phyloP scores from a whole-genome alignment of 1,140 invertebrate genomes.

The Mesaphorura yosii region DNA sequence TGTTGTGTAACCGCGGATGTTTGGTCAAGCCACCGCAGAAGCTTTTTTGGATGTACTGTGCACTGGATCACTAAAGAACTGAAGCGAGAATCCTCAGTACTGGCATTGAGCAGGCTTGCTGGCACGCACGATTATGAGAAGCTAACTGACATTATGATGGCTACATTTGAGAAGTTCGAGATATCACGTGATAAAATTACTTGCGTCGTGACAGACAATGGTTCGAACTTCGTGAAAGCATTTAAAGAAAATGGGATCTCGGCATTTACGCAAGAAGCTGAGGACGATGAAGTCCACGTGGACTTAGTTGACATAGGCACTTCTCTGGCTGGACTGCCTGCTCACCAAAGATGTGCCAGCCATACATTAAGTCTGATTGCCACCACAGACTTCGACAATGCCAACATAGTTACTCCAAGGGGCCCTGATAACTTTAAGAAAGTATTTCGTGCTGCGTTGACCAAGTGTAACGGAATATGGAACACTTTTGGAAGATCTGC shows the following conservation, averaged over 20 bases:
- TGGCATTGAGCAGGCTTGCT: background rate
- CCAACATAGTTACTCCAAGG: background rate
- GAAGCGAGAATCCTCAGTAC: background rate
- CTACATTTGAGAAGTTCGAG: background rate
- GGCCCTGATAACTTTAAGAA: background rate
- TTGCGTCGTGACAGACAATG: slow-evolving; percentile 3
- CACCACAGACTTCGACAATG: slow-evolving; percentile 9
- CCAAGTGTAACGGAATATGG: slow-evolving; percentile 8
- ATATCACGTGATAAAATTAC: background rate
- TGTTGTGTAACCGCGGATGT: slow-evolving; percentile 5
- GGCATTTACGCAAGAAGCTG: background rate
- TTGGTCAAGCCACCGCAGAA: background rate
- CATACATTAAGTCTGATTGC: slow-evolving; percentile 7
- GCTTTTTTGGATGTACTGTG: background rate
- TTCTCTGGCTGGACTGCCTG: background rate
- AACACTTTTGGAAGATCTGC: background rate
- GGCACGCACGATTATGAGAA: background rate
- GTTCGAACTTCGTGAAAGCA: slow-evolving; percentile 9
- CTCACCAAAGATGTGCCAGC: slow-evolving; percentile 1
- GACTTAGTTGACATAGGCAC: background rate
- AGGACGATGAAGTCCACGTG: background rate
- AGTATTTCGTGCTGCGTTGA: background rate
- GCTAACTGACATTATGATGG: background rate
- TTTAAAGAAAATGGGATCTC: background rate
- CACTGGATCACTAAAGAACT: background rate